Base-by-base conservation (phyloP, 2,888 invertebrate species). In the Meta bourneti region DNA sequence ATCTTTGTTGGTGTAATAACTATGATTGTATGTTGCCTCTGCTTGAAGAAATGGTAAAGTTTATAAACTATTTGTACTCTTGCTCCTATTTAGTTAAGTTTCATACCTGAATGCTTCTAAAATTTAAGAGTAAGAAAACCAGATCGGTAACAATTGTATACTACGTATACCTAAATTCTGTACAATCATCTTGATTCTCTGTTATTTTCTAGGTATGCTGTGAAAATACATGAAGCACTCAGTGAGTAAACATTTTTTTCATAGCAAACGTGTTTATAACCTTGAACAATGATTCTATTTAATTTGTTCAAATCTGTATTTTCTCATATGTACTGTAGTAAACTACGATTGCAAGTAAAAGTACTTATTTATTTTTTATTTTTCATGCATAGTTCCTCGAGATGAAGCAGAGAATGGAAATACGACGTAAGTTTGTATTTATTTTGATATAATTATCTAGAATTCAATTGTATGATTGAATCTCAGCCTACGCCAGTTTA, bases 1-100 rank as follows among this genome's bases (percentile, higher is more conserved):
- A 82, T 93, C 19, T 92, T 92, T 70, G 92, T 93, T 20, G 93
- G 93, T 8, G 78, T 92, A 6, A 92, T 93, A 13, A 93, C 93
- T 0, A 88, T 92, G 90, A 89, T 93, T 7, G 92, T 93, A 19
- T 93, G 93, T 49, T 93, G 93, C 34, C 81, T 92, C 20, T 93
- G 93, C 52, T 54, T 93, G n/a, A 93, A 93, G 49, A 92, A 89
- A 69, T 93, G 93, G 93, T 93, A 88, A 72, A 72, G 13, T 16
- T 48, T 52, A 0, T 16, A 54, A 34, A n/a, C n/a, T n/a, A n/a
- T 20, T 19, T 51, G 19, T 51, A 34, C 4, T 34, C 34, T 34
- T 34, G 34, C 4, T 34, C 34, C 34, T 34, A 34, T 34, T 34
- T 34, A 4, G 61, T 5, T 16, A 61, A 61, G 16, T 61, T 61